A percentile compares a stretch with the other conserved stretches of the same genome.
Evolutionary conservation across 2,797 vertebrate species (phyloP).

Genomic region (Eulemur albifrons): DNA sequence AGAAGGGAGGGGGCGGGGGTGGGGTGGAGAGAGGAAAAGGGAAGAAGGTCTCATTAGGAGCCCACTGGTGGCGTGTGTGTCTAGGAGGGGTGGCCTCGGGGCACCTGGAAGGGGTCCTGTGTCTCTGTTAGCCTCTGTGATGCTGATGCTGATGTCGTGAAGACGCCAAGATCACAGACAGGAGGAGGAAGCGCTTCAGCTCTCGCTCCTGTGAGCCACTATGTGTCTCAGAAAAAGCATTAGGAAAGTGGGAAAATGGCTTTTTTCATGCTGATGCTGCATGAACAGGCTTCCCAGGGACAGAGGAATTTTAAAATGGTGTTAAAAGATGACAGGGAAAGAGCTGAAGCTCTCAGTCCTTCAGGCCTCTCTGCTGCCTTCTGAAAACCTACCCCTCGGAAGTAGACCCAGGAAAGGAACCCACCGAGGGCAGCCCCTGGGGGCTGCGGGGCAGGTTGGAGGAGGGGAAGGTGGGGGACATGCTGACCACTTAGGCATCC

Average conservation of each 20-base stretch:
- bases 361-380: not conserved
- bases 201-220: slow-evolving; percentile 74
- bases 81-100: not conserved
- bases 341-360: slow-evolving; percentile 49
- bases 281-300: slow-evolving; percentile 80
- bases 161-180: slow-evolving; percentile 76
- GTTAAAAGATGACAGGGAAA: slow-evolving; percentile 70
- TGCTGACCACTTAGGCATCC: not conserved
- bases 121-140: slow-evolving; percentile 71
- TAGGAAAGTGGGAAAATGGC: slow-evolving; percentile 80
- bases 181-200: slow-evolving; percentile 76
- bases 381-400: not conserved
- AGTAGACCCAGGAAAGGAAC: not conserved
- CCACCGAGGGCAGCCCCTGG: too few relatives aligned
- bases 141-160: slow-evolving; percentile 71
- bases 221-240: slow-evolving; percentile 78
- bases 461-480: not conserved
- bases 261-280: slow-evolving; percentile 83
- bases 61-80: not conserved
- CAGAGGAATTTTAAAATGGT: slow-evolving; percentile 77
- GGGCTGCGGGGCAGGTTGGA: not conserved
- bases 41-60: not conserved
- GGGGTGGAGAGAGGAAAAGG: not conserved
- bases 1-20: not conserved
- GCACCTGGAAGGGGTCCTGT: not conserved